Percentiles rank a stretch among this genome's conserved stretches.
These are phyloP conservation scores for Blera fallax DNA, from an alignment of 2,888 invertebrate genomes.

Conservation along the genomic window DNA sequence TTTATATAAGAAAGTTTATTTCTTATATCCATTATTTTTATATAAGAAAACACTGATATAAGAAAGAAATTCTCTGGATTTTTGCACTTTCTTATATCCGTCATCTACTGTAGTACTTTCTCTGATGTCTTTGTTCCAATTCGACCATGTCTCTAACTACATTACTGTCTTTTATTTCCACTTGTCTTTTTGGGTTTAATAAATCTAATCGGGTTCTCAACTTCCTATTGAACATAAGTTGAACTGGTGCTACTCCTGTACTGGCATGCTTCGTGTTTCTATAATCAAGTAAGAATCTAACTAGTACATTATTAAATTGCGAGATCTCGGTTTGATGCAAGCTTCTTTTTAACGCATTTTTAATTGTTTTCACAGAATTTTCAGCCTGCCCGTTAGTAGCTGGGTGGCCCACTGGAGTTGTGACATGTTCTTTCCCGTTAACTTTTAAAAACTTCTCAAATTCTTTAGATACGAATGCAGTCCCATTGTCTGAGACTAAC, in stretches of 20 bases:
- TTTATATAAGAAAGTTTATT: too few species aligned
- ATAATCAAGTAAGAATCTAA: slow-evolving; percentile 66
- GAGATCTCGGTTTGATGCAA: slow-evolving; percentile 28
- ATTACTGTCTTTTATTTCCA: background rate
- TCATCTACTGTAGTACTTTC: too few species aligned
- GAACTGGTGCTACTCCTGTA: slow-evolving; percentile 53
- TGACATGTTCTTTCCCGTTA: slow-evolving; percentile 62
- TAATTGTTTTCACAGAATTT: slow-evolving; percentile 55
- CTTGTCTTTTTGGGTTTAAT: slow-evolving; percentile 50
- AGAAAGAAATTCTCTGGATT: too few species aligned
- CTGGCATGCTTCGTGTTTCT: slow-evolving; percentile 26
- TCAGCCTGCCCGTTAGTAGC: slow-evolving; percentile 59
- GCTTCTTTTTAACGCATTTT: slow-evolving; percentile 56
- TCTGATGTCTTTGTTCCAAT: background rate
- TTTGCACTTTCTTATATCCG: too few species aligned
- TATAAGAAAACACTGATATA: too few species aligned
- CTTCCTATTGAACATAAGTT: slow-evolving; percentile 66
- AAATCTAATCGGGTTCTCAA: slow-evolving; percentile 59
- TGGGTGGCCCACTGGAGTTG: slow-evolving; percentile 54
- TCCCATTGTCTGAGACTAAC: slow-evolving; percentile 74
- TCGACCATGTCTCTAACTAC: background rate
- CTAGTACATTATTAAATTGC: slow-evolving; percentile 42
- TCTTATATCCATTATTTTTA: too few species aligned
- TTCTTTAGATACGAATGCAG: slow-evolving; percentile 73
- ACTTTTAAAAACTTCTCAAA: slow-evolving; percentile 65